Evolutionary conservation across 2,797 vertebrate genomes (phyloP), one percentile per base, ranked within the genome.

Genomic region (Scyliorhinus canicula): DNA sequence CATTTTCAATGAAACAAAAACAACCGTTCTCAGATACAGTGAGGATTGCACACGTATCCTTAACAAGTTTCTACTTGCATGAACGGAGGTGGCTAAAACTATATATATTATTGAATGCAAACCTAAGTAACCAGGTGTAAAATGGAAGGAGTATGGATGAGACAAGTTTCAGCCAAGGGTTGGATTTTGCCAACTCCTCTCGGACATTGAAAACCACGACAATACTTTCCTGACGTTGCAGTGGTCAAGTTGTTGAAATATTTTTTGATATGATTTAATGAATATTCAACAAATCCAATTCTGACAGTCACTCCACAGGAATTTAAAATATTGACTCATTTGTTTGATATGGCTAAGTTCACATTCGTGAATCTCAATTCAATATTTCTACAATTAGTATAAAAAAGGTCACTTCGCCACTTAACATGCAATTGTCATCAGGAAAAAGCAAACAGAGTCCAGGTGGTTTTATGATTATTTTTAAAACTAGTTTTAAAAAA

Each of bases 311-410:
- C 67, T 28, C 12, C 63, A 69, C 63, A 93, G 91, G 63, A 93
- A 93, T 67, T 93, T 93, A 93, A 93, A 44, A 93, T 93, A 47
- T 69, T 93, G 40, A 93, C 44, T 67, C 67, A 65, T 93, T 65
- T 93, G 84, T 57, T 35, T 88, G 85, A 16, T 60, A 60, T 60
- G 52, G 85, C 85, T 67, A 93, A 47, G 40, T 93, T 93, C 65
- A 93, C 63, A 50, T 67, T 11, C 47, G 91, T 67, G 40, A 93
- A 47, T 93, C n/a, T 63, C 40, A 93, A 93, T 69, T 26, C 63
- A 93, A 69, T 52, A 94, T 52, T 55, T 55, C 47, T 74, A 74
- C 7, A 74, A 94, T 74, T 67, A 94, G 67, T 24, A 74, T 74
- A 74, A 90, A 90, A 86, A 60, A 55, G 16, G 47, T 94, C 24